These are phyloP conservation scores for Bos taurus DNA, from an alignment of 2,113 vertebrate genomes.

Conservation along the genomic window DNA sequence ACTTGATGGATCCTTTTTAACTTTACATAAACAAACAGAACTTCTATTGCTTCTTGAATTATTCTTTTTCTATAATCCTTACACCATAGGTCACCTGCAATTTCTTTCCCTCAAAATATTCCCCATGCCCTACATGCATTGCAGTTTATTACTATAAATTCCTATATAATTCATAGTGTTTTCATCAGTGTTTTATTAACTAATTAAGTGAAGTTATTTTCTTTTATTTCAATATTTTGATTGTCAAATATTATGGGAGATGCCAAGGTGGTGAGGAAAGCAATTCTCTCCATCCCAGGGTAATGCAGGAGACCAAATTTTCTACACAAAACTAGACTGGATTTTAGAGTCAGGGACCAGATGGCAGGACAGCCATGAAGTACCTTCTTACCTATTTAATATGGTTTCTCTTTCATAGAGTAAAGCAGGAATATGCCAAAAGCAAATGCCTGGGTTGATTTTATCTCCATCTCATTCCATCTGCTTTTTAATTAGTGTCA, in stretches of 20 bases:
- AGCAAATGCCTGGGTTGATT: not conserved
- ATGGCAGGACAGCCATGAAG: not conserved
- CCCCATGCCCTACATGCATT: no score
- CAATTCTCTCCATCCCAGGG: not conserved
- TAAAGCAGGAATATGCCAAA: not conserved
- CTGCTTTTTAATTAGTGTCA: slow-evolving; percentile 56
- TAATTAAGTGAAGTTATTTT: not conserved
- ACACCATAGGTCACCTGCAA: not conserved
- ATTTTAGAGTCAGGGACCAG: not conserved
- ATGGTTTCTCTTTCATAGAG: not conserved
- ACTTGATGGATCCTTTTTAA: not conserved
- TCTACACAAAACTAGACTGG: not conserved
- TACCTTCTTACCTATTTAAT: not conserved
- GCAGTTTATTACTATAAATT: not conserved
- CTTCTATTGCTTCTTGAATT: not conserved
- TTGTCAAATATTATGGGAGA: not conserved
- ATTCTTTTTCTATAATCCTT: not conserved
- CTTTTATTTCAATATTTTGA: not conserved
- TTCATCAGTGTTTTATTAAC: not conserved
- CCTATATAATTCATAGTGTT: not conserved
- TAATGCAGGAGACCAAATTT: not conserved
- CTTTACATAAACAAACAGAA: not conserved
- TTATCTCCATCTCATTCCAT: slow-evolving; percentile 30
- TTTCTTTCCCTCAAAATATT: not conserved
- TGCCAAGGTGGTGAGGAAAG: not conserved